phyloP scores from a whole-genome alignment of 2,888 invertebrate species.

The Anthophora plumipes region DNA sequence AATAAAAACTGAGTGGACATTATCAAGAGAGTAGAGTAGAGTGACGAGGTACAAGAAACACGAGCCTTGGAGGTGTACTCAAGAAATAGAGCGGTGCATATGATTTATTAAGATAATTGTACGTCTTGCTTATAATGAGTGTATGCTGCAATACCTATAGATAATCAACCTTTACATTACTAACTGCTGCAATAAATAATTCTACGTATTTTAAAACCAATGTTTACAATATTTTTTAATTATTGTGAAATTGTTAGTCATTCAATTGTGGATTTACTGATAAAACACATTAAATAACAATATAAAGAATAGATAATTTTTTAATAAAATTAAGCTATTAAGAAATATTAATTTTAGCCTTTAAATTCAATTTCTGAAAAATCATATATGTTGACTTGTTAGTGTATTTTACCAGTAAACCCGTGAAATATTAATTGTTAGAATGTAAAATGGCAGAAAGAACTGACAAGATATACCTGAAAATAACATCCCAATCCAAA shows the following conservation, averaged over 20 bases:
- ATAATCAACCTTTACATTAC: not conserved
- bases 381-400: too few species aligned
- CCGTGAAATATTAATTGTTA: too few species aligned
- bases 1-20: not conserved
- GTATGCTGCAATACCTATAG: not conserved
- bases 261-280: too few species aligned
- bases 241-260: too few species aligned
- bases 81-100: not conserved
- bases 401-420: too few species aligned
- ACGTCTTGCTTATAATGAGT: not conserved
- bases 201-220: not conserved
- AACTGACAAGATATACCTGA: slow-evolving; percentile 88
- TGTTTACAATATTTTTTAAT: not conserved
- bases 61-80: not conserved
- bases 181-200: not conserved
- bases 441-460: too few species aligned
- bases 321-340: too few species aligned
- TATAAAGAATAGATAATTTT: not conserved
- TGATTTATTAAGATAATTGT: not conserved
- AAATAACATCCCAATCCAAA: slow-evolving; percentile 91
- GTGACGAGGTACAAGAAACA: not conserved
- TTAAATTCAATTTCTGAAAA: too few species aligned
- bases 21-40: not conserved
- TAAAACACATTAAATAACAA: too few species aligned
- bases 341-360: too few species aligned